Evolutionary conservation across 2,113 vertebrate species (phyloP).

Genomic region (Hepsetus odoe): DNA sequence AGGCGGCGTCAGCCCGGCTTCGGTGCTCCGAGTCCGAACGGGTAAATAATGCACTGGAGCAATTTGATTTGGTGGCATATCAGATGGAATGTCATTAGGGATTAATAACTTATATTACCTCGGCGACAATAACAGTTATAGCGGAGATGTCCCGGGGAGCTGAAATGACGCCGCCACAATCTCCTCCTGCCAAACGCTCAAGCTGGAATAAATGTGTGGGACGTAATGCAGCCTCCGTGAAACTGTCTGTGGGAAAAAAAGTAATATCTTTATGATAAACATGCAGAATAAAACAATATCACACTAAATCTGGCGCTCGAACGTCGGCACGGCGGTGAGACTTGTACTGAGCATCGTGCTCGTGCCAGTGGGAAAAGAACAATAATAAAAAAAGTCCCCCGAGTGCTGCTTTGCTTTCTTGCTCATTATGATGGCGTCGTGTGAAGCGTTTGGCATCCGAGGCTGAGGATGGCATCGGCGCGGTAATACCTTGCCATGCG

Average conservation of each 20-base stretch:
- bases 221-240: constrained; percentile 46
- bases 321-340: constrained; percentile 52
- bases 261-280: constrained; percentile 51
- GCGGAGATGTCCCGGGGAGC: constrained; percentile 55
- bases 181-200: constrained; percentile 52
- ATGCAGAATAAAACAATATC: constrained; percentile 57
- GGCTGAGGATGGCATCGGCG: constrained; percentile 61
- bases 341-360: constrained; percentile 48
- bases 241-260: constrained; percentile 51
- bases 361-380: constrained; percentile 46
- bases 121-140: constrained; percentile 53
- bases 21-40: constrained; percentile 1
- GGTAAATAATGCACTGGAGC: constrained; percentile 43
- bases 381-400: constrained; percentile 51
- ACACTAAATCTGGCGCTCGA: constrained; percentile 48
- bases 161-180: constrained; percentile 57
- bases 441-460: constrained; percentile 69
- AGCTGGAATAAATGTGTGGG: constrained; percentile 50
- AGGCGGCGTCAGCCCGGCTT: constrained; percentile 8
- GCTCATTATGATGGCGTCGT: constrained; percentile 73
- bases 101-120: constrained; percentile 63
- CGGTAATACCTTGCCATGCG: constrained; percentile 61
- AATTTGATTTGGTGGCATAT: constrained; percentile 53
- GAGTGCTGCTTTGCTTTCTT: constrained; percentile 68
- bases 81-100: constrained; percentile 53